Evolutionary conservation across 2,888 invertebrate genomes (phyloP), one percentile per base, ranked within the genome.

Genomic region (Petrolisthes manimaculis): DNA sequence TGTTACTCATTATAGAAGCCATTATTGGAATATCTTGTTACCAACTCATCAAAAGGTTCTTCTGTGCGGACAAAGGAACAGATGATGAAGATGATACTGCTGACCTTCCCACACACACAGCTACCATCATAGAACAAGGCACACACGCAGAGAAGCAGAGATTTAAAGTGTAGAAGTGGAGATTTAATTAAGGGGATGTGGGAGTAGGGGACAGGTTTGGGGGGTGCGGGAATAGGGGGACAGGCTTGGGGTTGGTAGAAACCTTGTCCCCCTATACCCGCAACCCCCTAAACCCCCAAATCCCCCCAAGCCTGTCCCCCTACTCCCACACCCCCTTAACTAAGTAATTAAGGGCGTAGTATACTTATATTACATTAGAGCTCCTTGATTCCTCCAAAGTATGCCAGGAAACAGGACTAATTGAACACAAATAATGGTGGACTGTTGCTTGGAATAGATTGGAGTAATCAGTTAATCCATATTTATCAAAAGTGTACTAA

Each of bases 81-180:
- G 37, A 37, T 37, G 37, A 37, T 37, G 37, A 37, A 1, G 37
- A 37, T 37, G n/a, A 71, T 71, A 71, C 9, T 12, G 71, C 14
- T 6, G 82, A 69, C 14, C 21, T 69, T 53, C 82, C 82, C 6
- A 5, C 51, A 12, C 37, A 51, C 24, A 37, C 67, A 8, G 69
- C 82, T 51, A 69, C 82, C 67, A 61, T 18, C 0, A 14, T 82
- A 14, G 82, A 82, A 21, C 18, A 37, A 9, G 69, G 67, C 37
- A 82, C 67, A 9, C n/a, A 37, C 4, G 69, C 82, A 51, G 82
- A 82, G 53, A 82, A 82, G 51, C 24, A 82, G 61, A 82, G 67
- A 5, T 69, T 82, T 14, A 21, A 9, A 14, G 24, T 80, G 56
- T 56, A 61, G 61, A 61, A 61, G 3, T 37, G 61, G 9, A 61